Evolutionary conservation across 92 coral and sea anemone species (phyloP).

Genomic region (Siderastrea siderea): DNA sequence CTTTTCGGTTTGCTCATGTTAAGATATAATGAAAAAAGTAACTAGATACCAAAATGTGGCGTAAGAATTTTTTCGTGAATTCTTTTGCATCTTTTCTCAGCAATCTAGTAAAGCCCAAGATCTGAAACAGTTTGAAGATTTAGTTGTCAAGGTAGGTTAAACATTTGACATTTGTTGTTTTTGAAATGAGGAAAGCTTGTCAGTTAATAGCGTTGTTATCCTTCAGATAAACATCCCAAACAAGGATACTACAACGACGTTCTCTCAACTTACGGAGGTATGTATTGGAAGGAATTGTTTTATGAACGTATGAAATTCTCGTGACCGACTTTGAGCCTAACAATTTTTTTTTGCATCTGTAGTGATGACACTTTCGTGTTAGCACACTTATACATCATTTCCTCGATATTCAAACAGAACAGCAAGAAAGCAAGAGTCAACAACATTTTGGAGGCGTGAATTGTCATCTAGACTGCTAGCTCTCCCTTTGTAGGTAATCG

Average conservation of each 20-base stretch:
- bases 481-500: too few species aligned
- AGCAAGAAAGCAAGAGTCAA: too few species aligned
- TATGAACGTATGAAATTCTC: too few species aligned
- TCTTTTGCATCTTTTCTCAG: neutral
- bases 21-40: neutral
- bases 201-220: neutral
- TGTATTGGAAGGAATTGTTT: neutral
- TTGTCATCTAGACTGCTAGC: too few species aligned
- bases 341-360: too few species aligned
- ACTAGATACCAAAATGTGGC: neutral
- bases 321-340: too few species aligned
- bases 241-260: neutral
- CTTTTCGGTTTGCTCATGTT: neutral
- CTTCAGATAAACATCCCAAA: slow-evolving; percentile 31
- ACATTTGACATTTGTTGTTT: too few species aligned
- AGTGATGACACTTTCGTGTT: too few species aligned
- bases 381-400: too few species aligned
- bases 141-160: slow-evolving; percentile 21
- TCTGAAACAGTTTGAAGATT: slow-evolving; percentile 33
- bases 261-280: slow-evolving; percentile 39
- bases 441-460: too few species aligned
- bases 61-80: neutral
- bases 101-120: slow-evolving; percentile 23
- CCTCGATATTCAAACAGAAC: too few species aligned
- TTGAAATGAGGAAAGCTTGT: neutral